Conservation (phyloP, 1,140 invertebrate species). For the Papilio dardanus region DNA sequence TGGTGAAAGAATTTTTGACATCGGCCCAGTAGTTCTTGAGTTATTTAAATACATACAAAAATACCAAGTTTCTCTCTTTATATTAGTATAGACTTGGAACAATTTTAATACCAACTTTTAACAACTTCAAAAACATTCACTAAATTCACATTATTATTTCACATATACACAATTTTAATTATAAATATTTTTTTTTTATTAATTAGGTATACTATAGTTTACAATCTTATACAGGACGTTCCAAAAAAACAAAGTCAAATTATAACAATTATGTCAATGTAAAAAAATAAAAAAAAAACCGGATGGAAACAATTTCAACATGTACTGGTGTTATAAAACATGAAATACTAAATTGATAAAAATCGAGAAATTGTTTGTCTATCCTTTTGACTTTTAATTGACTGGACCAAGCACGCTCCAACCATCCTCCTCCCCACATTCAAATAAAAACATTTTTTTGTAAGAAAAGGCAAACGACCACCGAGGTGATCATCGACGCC, state of each 20-base stretch:
- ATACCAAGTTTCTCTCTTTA: too few relatives aligned
- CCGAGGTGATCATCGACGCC: too few relatives aligned
- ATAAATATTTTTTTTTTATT: not conserved
- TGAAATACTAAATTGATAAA: constrained; percentile 25
- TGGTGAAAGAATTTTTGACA: too few relatives aligned
- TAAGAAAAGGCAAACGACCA: too few relatives aligned
- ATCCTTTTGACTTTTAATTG: not conserved
- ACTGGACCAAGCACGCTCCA: not conserved
- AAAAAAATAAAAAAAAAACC: not conserved
- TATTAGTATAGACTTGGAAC: too few relatives aligned
- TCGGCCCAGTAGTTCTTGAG: too few relatives aligned
- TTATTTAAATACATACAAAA: too few relatives aligned
- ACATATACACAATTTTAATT: not conserved
- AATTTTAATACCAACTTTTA: too few relatives aligned
- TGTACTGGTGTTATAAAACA: constrained; percentile 10
- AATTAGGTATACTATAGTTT: not conserved
- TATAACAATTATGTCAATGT: not conserved
- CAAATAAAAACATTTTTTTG: too few relatives aligned
- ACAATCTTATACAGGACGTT: not conserved
- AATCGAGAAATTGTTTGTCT: constrained; percentile 3
- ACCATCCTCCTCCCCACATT: too few relatives aligned
- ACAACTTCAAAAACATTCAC: not conserved
- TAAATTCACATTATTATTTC: not conserved
- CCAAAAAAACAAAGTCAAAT: not conserved
- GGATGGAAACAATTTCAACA: constrained; percentile 20